Base-by-base conservation (phyloP, 1,140 invertebrate species). In the Ylistrum balloti region DNA sequence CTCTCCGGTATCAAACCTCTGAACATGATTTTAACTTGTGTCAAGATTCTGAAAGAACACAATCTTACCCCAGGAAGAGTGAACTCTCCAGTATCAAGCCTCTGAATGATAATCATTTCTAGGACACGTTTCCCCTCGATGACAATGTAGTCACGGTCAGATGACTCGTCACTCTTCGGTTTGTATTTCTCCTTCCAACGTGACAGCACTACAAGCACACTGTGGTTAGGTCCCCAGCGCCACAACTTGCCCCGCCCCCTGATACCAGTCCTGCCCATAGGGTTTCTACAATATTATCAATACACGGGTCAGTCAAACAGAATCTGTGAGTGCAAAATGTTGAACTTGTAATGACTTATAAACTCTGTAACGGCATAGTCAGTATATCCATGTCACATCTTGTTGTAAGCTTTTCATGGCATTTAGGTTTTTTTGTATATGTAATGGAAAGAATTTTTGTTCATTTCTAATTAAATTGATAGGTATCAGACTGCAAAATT, bases 41-140 rank as follows among this genome's bases (percentile, higher is more conserved):
- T 74, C 56, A 74, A 74, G 56, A 22, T 28, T 74, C 22, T 74
- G 22, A 3, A 74, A 1, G 20, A 74, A 1, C 56, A 28, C 3
- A n/a, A 33, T 86, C 91, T 93, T 93, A 97, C 97, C 38, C 97
- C 97, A 32, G 99, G 99, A 91, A 99, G 97, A 33, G 98, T 98
- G 98, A 98, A 99, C 95, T 99, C 97, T 11, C 91, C 92, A 38
- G 90, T 97, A 96, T 99, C 98, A 56, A 97, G 96, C 90, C 99
- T 97, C 96, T 98, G 97, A 93, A 99, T 98, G 2, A 97, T 97
- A 88, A 99, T 97, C 97, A 99, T 98, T 95, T 99, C 98, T 0
- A 99, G 96, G 91, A 99, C 97, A 5, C 97, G 97, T 88, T 94
- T 95, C 0, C 91, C 92, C 28, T 93, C 91, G 22, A 92, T 89